Evolutionary conservation across 1,140 invertebrate genomes (phyloP).

Genomic region (Drosophila orosa): DNA sequence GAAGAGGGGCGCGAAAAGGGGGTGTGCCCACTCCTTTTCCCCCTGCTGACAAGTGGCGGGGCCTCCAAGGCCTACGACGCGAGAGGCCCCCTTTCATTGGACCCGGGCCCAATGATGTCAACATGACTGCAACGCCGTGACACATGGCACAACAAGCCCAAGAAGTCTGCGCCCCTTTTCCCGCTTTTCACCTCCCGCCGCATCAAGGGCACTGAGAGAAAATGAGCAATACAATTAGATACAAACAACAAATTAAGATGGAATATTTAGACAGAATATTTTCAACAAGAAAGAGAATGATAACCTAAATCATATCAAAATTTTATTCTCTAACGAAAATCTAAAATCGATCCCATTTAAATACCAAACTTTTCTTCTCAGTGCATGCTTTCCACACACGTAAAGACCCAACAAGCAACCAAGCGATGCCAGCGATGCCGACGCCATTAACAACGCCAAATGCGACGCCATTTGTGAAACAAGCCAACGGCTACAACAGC

Average conservation of each 20-base stretch:
- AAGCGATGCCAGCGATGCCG: conserved; percentile 55
- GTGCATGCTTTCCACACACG: conserved; percentile 29
- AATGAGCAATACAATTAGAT: too few relatives aligned
- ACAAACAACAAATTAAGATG: too few relatives aligned
- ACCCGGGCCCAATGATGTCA: conserved; percentile 70
- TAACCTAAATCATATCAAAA: too few relatives aligned
- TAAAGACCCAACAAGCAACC: conserved; percentile 56
- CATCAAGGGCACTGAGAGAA: not conserved
- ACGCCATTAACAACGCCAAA: conserved; percentile 80
- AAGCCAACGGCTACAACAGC: conserved; percentile 66
- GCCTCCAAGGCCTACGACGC: conserved; percentile 27
- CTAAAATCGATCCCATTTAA: too few relatives aligned
- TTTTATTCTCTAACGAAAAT: too few relatives aligned
- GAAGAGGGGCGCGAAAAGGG: not conserved
- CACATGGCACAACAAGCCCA: conserved; percentile 82
- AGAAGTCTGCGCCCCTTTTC: conserved; percentile 53
- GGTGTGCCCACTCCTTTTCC: not conserved
- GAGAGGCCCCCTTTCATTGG: conserved; percentile 18
- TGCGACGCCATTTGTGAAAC: conserved; percentile 81
- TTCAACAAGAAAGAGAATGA: too few relatives aligned
- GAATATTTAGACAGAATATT: too few relatives aligned
- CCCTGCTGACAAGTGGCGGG: conserved; percentile 67
- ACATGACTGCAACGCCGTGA: conserved; percentile 80
- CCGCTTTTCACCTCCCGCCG: conserved; percentile 19
- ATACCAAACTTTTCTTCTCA: not conserved